A percentile compares a stretch with the other conserved stretches of the same genome.
phyloP scores from a whole-genome alignment of 2,113 vertebrate species.

The Tapirus terrestris region DNA sequence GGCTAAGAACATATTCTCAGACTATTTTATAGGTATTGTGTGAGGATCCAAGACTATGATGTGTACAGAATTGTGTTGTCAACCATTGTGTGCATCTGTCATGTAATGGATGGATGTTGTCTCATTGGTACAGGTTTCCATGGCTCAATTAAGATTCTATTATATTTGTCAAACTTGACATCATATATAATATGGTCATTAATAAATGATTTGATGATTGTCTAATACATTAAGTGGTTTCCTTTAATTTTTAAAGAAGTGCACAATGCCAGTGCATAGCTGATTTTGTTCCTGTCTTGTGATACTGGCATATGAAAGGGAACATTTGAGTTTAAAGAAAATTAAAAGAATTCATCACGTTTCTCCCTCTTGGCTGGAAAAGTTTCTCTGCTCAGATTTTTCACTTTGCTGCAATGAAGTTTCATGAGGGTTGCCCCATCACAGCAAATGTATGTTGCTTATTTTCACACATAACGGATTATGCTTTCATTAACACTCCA shows the following conservation, averaged over 20 bases:
- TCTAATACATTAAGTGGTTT: slow-evolving; percentile 9
- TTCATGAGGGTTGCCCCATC: slow-evolving; percentile 44
- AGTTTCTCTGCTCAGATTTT: slow-evolving; percentile 63
- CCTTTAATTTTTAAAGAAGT: slow-evolving; percentile 25
- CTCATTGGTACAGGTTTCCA: not conserved
- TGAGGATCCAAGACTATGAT: not conserved
- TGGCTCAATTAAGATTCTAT: not conserved
- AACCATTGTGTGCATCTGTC: not conserved
- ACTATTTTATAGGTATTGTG: not conserved
- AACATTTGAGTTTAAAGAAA: slow-evolving; percentile 70
- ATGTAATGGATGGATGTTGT: not conserved
- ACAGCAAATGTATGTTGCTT: slow-evolving; percentile 53
- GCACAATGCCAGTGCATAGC: not conserved
- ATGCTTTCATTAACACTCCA: slow-evolving; percentile 57
- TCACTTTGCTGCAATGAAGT: slow-evolving; percentile 25
- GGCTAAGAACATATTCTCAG: not conserved
- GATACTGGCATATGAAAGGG: slow-evolving; percentile 54
- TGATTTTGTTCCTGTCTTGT: slow-evolving; percentile 19
- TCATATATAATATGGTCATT: not conserved
- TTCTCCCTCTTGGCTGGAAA: slow-evolving; percentile 66
- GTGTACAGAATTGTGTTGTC: not conserved
- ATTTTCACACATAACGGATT: slow-evolving; percentile 56
- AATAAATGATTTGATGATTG: slow-evolving; percentile 12
- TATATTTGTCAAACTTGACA: not conserved
- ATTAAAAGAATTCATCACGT: slow-evolving; percentile 79